Evolutionary conservation across 64 coral and sea anemone genomes (phyloP).

Genomic region (Porites lutea): DNA sequence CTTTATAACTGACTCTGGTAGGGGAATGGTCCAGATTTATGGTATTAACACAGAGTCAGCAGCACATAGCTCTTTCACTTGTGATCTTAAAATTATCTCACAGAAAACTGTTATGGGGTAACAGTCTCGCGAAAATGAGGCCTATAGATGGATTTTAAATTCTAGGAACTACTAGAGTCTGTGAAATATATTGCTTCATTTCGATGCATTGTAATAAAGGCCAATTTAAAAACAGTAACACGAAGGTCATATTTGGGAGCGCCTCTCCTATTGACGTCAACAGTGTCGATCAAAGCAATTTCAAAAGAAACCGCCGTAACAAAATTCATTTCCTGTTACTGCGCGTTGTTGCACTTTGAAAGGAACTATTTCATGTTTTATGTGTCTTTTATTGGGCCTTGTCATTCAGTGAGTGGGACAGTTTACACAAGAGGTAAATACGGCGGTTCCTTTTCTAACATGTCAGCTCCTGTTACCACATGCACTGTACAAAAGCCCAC

Average conservation of each 20-base stretch:
- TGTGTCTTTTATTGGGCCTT: not conserved
- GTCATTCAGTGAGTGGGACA: not conserved
- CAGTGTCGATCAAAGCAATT: not conserved
- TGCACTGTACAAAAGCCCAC: not conserved
- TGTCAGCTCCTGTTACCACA: not conserved
- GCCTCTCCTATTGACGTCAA: not conserved
- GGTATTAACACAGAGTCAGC: no score
- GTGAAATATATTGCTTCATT: not conserved
- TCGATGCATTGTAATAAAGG: not conserved
- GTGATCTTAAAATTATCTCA: no score
- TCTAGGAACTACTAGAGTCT: not conserved
- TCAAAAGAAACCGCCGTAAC: conserved; percentile 3
- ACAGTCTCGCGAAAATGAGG: no score
- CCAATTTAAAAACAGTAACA: not conserved
- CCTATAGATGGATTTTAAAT: no score
- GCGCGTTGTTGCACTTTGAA: not conserved
- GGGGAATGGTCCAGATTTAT: no score
- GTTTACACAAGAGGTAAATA: conserved; percentile 10
- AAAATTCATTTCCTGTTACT: conserved; percentile 40
- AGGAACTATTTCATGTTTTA: conserved; percentile 4
- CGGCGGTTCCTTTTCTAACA: not conserved
- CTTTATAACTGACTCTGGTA: no score
- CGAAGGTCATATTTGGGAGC: not conserved
- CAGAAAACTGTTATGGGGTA: no score
- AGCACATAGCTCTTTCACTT: no score